Evolutionary conservation across 2,797 vertebrate genomes (phyloP), one percentile per base, ranked within the genome.

Genomic region (Sebastes minor): DNA sequence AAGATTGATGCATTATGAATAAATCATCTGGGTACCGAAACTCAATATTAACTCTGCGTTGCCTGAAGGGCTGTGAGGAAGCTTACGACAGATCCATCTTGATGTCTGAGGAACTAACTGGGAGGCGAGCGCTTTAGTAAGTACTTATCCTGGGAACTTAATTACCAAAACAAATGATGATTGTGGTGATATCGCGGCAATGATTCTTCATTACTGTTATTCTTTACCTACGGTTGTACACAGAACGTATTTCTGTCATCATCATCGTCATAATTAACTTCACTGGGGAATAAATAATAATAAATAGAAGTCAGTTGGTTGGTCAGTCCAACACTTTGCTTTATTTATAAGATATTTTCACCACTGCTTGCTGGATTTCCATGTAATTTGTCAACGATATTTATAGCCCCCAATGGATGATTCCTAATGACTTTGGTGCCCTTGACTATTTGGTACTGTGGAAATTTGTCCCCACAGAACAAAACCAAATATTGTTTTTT

Each of bases 1-100:
- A 89, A 93, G 90, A 94, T 91, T 88, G 89, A 93, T 92, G 92
- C 81, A 79, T 91, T 89, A 89, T 92, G 91, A 93, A 95, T 93
- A 94, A 93, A 92, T 94, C 91, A 94, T 92, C 85, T 62, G 78
- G 80, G 80, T 78, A 49, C 75, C 22, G 61, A 91, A 88, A 90
- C 89, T 87, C 88, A 86, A 93, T 93, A 91, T 93, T 92, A 92
- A 92, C 90, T 92, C 81, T 82, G 85, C 73, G 18, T 66, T 81
- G 92, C 93, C 92, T 89, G 86, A 82, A 93, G 93, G 87, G 28
- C 81, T 82, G 86, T 82, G 83, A 65, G 60, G 78, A 76, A 88
- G 89, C 85, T 83, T 81, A 84, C 61, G 42, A 83, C 82, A 84
- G 84, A 92, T 92, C 78, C 90, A 87, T 94, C 90, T 89, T 82